These are phyloP conservation scores for Halichondria panicea DNA, from an alignment of 37 sponge, comb jelly and placozoan genomes.

Conservation along the genomic window DNA sequence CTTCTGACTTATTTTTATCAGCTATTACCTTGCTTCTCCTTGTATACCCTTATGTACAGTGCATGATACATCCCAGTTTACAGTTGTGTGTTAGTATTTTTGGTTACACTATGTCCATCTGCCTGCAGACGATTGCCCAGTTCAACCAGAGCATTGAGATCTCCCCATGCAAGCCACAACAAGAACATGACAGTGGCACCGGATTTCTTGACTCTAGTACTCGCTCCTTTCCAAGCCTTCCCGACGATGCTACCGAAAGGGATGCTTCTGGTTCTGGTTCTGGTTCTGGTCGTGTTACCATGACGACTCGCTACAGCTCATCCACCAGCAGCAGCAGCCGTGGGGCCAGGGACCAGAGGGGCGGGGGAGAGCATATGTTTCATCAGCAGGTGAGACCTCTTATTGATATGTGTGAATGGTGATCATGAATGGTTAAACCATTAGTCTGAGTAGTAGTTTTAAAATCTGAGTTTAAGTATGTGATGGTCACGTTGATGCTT, in stretches of 20 bases:
- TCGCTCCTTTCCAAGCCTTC: slow-evolving; percentile 44
- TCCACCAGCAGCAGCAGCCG: neutral
- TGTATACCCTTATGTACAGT: too few species aligned
- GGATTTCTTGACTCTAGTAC: neutral
- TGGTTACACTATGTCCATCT: slow-evolving; percentile 6
- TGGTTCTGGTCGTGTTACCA: slow-evolving; percentile 1
- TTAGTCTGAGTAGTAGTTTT: too few species aligned
- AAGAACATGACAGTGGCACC: neutral
- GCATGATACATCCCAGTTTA: too few species aligned
- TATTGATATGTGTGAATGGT: neutral
- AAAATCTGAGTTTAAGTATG: too few species aligned
- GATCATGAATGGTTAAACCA: too few species aligned
- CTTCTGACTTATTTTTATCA: too few species aligned
- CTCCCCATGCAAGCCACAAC: slow-evolving; percentile 6
- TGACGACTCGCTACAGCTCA: slow-evolving; percentile 7
- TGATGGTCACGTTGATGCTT: too few species aligned
- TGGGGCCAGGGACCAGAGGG: too few species aligned
- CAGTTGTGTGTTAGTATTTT: too few species aligned
- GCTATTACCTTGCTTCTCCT: too few species aligned
- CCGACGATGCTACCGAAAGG: slow-evolving; percentile 18
- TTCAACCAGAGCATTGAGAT: slow-evolving; percentile 57
- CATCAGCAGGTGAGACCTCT: slow-evolving; percentile 59
- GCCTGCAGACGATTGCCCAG: slow-evolving; percentile 64
- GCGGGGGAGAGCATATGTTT: slow-evolving; percentile 61
- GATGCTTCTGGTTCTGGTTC: neutral